Evolutionary conservation across 2,888 invertebrate genomes (phyloP), one percentile per base, ranked within the genome.

Genomic region (Troilus luridus): DNA sequence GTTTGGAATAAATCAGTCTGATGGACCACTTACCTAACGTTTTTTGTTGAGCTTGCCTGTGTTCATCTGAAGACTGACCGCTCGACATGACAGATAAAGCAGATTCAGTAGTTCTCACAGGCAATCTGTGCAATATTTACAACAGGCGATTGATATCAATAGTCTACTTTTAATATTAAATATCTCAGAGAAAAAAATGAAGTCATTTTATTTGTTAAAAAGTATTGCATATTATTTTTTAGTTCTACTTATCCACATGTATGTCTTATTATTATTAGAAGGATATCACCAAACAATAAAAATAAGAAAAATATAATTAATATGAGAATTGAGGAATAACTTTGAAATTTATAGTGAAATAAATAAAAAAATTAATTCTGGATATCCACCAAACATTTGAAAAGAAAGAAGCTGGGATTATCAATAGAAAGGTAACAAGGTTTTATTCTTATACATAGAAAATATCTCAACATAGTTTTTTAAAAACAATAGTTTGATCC

Each of bases 11-110:
- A 67, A 67, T 8, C 24, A 67, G 21, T 41, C 6, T 85, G 8
- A n/a, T 41, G 6, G 56, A 41, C 24, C 14, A 59, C 72, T 88
- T 54, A 91, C 91, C 88, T 41, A 89, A 27, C 21, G 27, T 81
- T 81, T 88, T 89, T 60, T 89, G 88, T 58, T 60, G 89, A n/a
- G 85, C 89, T 90, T 81, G 89, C 62, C 89, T 89, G 24, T 90
- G 91, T 88, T 94, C 94, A 67, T 94, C 94, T 27, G 94, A 93
- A 58, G 94, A 94, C 91, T 93, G 93, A 27, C 93, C 93, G 91
- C 94, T 94, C 89, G 94, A 94, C 91, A 94, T 93, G 77, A 94
- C 93, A 54, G 94, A 94, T 88, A 94, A 92, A 41, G 94, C 94
- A 9, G 94, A 94, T 89, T 94, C 94, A 91, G 93, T 93, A 12